Conservation (phyloP, 2,113 vertebrate genomes). For the Prinia subflava region DNA sequence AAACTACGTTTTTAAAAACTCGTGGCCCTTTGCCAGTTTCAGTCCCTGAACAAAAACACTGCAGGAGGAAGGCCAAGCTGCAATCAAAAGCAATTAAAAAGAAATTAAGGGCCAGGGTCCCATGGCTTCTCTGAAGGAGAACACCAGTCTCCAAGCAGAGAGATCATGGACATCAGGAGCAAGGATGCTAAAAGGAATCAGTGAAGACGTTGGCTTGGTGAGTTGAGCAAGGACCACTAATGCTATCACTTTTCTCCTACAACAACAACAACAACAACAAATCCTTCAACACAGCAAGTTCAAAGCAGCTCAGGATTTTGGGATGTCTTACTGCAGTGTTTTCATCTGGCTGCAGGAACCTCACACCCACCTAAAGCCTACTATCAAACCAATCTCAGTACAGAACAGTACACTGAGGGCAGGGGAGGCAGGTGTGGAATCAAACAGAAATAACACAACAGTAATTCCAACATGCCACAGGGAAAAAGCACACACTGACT, state of each 20-base stretch:
- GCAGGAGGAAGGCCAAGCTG: neutral
- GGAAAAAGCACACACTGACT: neutral
- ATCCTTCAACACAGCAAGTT: neutral
- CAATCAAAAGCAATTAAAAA: neutral
- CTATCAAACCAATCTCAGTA: neutral
- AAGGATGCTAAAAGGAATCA: neutral
- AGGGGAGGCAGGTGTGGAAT: neutral
- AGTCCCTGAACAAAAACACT: neutral
- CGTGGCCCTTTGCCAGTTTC: neutral
- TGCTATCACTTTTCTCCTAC: neutral
- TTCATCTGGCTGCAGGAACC: neutral
- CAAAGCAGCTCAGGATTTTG: neutral
- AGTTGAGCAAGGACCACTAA: neutral
- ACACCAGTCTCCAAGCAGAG: neutral
- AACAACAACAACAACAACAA: neutral
- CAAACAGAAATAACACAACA: neutral
- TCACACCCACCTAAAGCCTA: neutral
- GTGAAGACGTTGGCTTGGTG: neutral
- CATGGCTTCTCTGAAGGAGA: neutral
- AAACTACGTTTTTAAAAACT: neutral
- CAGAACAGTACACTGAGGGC: neutral
- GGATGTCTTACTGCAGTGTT: neutral
- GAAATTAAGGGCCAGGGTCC: neutral
- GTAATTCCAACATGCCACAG: neutral
- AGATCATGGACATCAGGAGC: neutral